phyloP scores from a whole-genome alignment of 2,888 invertebrate genomes.

The Cheilosia impressa region DNA sequence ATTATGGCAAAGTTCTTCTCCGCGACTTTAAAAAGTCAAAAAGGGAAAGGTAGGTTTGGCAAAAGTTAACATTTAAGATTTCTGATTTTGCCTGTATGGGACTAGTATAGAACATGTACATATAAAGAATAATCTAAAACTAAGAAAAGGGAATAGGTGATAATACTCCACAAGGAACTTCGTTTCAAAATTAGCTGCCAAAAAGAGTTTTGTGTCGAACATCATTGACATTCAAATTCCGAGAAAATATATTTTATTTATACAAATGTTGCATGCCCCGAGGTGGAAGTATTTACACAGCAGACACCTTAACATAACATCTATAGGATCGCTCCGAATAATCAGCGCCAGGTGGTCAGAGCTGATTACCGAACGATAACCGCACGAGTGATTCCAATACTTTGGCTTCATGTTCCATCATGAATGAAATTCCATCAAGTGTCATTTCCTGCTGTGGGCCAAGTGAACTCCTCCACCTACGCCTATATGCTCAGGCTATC shows the following conservation, averaged over 20 bases:
- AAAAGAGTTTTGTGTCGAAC: too few relatives aligned
- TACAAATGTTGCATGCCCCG: not conserved
- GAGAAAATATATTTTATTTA: not conserved
- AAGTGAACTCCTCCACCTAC: constrained; percentile 52
- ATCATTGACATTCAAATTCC: not conserved
- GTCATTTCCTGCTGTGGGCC: constrained; percentile 38
- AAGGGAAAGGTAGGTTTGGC: too few relatives aligned
- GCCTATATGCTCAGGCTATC: constrained; percentile 23
- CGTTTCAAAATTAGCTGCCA: too few relatives aligned
- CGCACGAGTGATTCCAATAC: not conserved
- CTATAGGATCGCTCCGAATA: not conserved
- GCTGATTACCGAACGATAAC: constrained; percentile 24
- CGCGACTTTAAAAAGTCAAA: too few relatives aligned
- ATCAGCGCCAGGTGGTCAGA: constrained; percentile 49
- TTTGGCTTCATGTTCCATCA: constrained; percentile 12
- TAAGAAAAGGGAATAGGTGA: too few relatives aligned
- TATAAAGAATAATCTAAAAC: too few relatives aligned
- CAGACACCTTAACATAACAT: constrained; percentile 47
- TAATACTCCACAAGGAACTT: too few relatives aligned
- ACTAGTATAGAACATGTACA: too few relatives aligned
- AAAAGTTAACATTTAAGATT: too few relatives aligned
- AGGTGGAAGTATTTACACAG: constrained; percentile 24
- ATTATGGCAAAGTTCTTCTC: too few relatives aligned
- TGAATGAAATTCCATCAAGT: constrained; percentile 46
- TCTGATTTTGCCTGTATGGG: too few relatives aligned